Evolutionary conservation across 2,113 vertebrate genomes (phyloP), one percentile per base, ranked within the genome.

Genomic region (Istiophorus platypterus): DNA sequence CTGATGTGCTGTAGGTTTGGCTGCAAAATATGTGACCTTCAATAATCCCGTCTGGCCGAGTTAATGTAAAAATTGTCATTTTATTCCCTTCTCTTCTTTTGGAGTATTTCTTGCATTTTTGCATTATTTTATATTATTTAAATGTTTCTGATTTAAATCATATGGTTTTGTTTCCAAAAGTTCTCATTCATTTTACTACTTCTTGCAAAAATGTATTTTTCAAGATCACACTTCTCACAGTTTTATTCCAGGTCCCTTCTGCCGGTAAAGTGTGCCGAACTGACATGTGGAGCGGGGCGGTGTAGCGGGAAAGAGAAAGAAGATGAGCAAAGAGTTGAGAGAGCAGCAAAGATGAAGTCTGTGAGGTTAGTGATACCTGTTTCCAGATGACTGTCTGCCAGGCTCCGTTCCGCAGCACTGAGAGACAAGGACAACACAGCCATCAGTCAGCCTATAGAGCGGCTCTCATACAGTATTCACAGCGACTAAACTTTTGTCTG

Each of bases 351-450:
- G 41, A 37, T 26, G 51, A 75, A 42, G 20, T 22, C 62, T 51
- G 57, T 56, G 68, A 61, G 67, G 77, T 71, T 1, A 69, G 70
- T 27, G 56, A 86, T 97, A 99, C 98, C 97, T 99, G 96, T 95
- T 98, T 99, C 98, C 98, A 99, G 82, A 97, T 96, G 89, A 99
- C 92, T 68, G 96, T 99, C 91, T 98, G 96, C 98, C 98, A 99
- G 78, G 96, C 95, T 59, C 97, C 97, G 83, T 92, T 99, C 92
- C 96, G 96, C 92, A 99, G 94, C 93, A 99, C 98, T 99, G 95
- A 52, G 95, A 94, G 93, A 95, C 81, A 93, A 94, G 91, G 82
- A 93, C 78, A 93, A 85, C 72, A 91, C 52, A 81, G 88, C 67
- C 64, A 72, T 93, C 83, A 95, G 85, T 90, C 85, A 94, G 79